Percentiles rank a stretch among this genome's conserved stretches.
These are phyloP conservation scores for Lontra canadensis DNA, from an alignment of 2,113 vertebrate species.

Conservation along the genomic window DNA sequence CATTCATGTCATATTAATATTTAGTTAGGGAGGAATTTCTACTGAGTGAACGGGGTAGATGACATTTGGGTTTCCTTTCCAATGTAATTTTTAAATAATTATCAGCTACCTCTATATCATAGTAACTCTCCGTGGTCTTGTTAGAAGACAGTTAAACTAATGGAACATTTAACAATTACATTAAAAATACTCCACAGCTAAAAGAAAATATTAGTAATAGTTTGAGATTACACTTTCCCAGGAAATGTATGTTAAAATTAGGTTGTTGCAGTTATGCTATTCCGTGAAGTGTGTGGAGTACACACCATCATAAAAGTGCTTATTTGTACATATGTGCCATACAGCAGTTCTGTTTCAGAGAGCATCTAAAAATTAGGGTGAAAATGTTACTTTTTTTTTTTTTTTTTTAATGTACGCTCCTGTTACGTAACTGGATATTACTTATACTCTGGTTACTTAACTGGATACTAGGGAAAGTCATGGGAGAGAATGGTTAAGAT, in stretches of 20 bases:
- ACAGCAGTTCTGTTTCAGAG: neutral
- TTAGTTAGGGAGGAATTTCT: neutral
- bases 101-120: neutral
- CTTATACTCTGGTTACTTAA: neutral
- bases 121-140: neutral
- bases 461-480: neutral
- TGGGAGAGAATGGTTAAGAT: neutral
- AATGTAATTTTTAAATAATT: neutral
- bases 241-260: neutral
- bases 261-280: neutral
- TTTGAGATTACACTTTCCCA: neutral
- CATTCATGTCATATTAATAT: neutral
- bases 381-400: neutral
- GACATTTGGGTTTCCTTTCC: neutral
- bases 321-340: neutral
- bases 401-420: neutral
- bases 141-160: conserved; percentile 3
- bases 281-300: neutral
- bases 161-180: neutral
- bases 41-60: neutral
- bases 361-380: neutral
- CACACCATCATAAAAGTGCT: neutral
- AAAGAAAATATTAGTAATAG: neutral
- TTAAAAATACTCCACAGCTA: neutral
- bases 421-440: neutral